A percentile compares a stretch with the other conserved stretches of the same genome.
Evolutionary conservation across 2,113 vertebrate genomes (phyloP).

Genomic region (Stigmatopora nigra): DNA sequence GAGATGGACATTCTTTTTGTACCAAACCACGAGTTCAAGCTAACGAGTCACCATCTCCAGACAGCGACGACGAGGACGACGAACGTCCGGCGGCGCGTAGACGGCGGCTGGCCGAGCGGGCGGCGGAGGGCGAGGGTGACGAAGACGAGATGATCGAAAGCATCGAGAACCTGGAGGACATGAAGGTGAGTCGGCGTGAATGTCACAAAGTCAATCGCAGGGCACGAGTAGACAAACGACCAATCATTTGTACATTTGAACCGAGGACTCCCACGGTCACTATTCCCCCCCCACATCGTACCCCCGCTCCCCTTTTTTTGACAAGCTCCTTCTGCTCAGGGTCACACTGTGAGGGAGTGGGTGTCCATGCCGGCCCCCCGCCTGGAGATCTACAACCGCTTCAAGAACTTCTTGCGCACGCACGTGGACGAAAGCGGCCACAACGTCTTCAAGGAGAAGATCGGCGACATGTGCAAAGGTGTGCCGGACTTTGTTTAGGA

Average conservation of each 20-base stretch:
- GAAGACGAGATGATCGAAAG: slow-evolving; percentile 97
- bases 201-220: too few relatives aligned
- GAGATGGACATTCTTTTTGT: too few relatives aligned
- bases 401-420: slow-evolving; percentile 95
- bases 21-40: too few relatives aligned
- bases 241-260: too few relatives aligned
- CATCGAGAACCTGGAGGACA: slow-evolving; percentile 97
- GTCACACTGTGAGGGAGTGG: slow-evolving; percentile 93
- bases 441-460: slow-evolving; percentile 97
- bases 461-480: slow-evolving; percentile 99
- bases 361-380: slow-evolving; percentile 91
- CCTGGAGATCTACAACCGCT: slow-evolving; percentile 95
- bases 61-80: slow-evolving; percentile 92
- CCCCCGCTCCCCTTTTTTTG: too few relatives aligned
- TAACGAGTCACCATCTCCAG: slow-evolving; percentile 49
- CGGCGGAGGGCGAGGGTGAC: slow-evolving; percentile 83
- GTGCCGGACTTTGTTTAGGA: not conserved
- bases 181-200: slow-evolving; percentile 67
- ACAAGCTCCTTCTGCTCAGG: slow-evolving; percentile 39
- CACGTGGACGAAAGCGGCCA: slow-evolving; percentile 91
- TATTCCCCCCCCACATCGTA: too few relatives aligned
- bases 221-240: too few relatives aligned
- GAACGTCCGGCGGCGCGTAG: slow-evolving; percentile 79
- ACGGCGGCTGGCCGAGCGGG: slow-evolving; percentile 79
- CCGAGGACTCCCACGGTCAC: too few relatives aligned